Conservation (phyloP, 1,140 invertebrate genomes). For the Globodera ellingtonae region DNA sequence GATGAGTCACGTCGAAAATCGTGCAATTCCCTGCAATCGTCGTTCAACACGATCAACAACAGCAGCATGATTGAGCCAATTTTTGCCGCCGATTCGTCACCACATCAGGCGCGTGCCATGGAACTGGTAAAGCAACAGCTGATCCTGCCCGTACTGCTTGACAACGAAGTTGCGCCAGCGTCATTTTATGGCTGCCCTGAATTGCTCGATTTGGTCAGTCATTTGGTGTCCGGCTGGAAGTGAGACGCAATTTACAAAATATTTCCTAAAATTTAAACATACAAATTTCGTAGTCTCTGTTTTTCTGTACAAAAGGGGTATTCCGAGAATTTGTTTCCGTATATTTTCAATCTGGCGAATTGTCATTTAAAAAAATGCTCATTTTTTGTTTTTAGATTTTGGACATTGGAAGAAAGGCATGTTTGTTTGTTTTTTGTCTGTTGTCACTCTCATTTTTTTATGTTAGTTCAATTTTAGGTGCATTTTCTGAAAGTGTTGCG, state of each 20-base stretch:
- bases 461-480: neutral
- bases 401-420: constrained; percentile 25
- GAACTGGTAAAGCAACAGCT: neutral
- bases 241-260: neutral
- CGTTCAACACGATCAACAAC: neutral
- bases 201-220: constrained; percentile 5
- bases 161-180: neutral
- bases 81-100: neutral
- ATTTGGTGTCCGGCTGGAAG: neutral
- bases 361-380: too few species aligned
- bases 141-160: neutral
- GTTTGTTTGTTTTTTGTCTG: neutral
- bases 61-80: neutral
- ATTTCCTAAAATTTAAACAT: neutral
- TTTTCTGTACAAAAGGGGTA: too few species aligned
- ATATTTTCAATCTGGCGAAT: too few species aligned
- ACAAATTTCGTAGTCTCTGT: too few species aligned
- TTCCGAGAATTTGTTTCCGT: too few species aligned
- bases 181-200: constrained; percentile 1
- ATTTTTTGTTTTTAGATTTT: constrained; percentile 26
- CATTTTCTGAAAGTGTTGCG: constrained; percentile 25
- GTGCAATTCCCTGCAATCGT: neutral
- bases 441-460: too few species aligned
- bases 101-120: neutral
- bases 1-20: neutral